A percentile compares a stretch with the other conserved stretches of the same genome.
These are phyloP conservation scores for Pecten maximus DNA, from an alignment of 2,888 invertebrate genomes.

Conservation along the genomic window DNA sequence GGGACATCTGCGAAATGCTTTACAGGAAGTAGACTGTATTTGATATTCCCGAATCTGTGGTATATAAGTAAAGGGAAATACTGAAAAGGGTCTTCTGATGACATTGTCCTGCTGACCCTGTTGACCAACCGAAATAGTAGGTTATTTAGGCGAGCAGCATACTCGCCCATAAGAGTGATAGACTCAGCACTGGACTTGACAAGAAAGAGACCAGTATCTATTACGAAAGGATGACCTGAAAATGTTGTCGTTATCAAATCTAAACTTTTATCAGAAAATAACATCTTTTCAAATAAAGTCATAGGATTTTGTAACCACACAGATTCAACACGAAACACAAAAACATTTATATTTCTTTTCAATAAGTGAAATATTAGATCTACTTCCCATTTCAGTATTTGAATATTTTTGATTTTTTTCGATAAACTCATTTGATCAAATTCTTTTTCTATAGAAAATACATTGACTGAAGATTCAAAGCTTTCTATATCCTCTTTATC, in stretches of 20 bases:
- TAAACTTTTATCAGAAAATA: conserved; percentile 6
- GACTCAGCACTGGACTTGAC: neutral
- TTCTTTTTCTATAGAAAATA: neutral
- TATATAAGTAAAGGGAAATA: neutral
- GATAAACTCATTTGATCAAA: neutral
- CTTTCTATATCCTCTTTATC: conserved; percentile 9
- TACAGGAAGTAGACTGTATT: neutral
- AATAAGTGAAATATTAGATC: neutral
- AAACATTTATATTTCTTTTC: neutral
- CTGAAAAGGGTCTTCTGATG: neutral
- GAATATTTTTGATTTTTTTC: neutral
- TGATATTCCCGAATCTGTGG: neutral
- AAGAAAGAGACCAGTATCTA: neutral
- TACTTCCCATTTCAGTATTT: neutral
- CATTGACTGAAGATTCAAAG: conserved; percentile 17
- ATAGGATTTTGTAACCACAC: conserved; percentile 1
- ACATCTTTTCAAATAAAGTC: conserved; percentile 11
- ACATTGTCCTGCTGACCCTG: neutral
- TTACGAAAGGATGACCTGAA: neutral
- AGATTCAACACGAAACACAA: conserved; percentile 8
- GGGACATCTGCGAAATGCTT: conserved; percentile 14
- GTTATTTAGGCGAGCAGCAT: neutral
- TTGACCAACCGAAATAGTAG: neutral
- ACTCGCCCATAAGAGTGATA: neutral
- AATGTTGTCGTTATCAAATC: neutral